Base-by-base conservation (phyloP, 2,113 vertebrate genomes). In the Brachyhypopomus occidentalis region DNA sequence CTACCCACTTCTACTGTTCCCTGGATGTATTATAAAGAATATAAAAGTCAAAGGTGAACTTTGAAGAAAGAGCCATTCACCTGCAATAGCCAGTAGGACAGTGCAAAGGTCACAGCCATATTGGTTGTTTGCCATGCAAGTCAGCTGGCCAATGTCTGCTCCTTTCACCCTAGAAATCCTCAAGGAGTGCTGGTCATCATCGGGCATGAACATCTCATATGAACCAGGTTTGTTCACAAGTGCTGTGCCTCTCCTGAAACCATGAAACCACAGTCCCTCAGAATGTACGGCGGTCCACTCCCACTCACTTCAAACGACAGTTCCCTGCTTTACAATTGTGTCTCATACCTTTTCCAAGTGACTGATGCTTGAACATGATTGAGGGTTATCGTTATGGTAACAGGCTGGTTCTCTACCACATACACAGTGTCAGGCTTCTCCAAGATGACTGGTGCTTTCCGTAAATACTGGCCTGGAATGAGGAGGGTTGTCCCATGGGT, bases 321-420 rank as follows among this genome's bases (percentile, higher is more conserved):
- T 22, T 20, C 27, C 17, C 0, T 22, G n/a, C 3, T 0, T 55
- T 71, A 30, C 19, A 6, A 72, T 22, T 55, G 30, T 2, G 1
- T 12, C 5, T 81, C 85, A 67, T 80, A 96, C 97, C 95, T 97
- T 88, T 95, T 96, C 97, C 97, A 99, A 83, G 92, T 88, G 85
- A 97, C 89, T 0, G 87, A 91, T 58, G 95, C 96, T n/a, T 98
- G 94, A 59, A 98, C 97, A 0, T 98, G 96, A 85, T 98, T 98
- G 76, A 98, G 94, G 0, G 94, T 96, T 84, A 98, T 83, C 2
- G 93, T 96, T 84, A 97, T 80, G 52, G 85, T 94, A 48, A 90
- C 89, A 0, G 95, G 91, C 75, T 96, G 96, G 74, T 95, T 96
- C 87, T 99, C 97, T 27, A 96, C 96, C 71, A 95, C 91, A 1